Conservation (phyloP, 2,113 vertebrate genomes). For the Alligator sinensis region DNA sequence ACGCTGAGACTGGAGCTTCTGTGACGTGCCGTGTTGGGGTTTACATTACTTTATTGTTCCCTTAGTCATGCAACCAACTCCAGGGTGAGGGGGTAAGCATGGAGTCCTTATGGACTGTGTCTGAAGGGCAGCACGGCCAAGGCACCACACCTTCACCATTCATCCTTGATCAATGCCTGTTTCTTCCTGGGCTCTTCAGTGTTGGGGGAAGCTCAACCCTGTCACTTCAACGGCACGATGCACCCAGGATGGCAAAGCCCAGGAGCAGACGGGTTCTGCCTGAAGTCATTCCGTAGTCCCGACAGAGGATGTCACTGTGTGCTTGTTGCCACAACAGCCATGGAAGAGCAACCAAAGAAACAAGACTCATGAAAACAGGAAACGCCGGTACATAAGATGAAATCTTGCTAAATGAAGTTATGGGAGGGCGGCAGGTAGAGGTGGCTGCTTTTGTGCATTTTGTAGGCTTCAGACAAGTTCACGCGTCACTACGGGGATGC, state of each 20-base stretch:
- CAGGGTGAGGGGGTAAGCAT: background rate
- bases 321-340: background rate
- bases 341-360: background rate
- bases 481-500: accelerated
- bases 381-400: accelerated
- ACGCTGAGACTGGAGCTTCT: background rate
- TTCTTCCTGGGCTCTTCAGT: background rate
- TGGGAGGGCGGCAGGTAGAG: background rate
- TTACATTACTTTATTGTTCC: background rate
- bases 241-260: background rate
- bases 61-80: background rate
- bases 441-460: accelerated
- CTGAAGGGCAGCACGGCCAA: background rate
- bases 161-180: background rate
- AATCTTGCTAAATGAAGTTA: accelerated
- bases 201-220: background rate
- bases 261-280: accelerated
- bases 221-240: background rate
- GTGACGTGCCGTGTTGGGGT: background rate
- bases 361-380: background rate
- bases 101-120: background rate
- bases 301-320: slow-evolving; percentile 61
- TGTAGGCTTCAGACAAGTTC: accelerated
- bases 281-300: background rate
- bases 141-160: background rate